phyloP scores from a whole-genome alignment of 2,113 vertebrate species.

The Corythoichthys intestinalis region DNA sequence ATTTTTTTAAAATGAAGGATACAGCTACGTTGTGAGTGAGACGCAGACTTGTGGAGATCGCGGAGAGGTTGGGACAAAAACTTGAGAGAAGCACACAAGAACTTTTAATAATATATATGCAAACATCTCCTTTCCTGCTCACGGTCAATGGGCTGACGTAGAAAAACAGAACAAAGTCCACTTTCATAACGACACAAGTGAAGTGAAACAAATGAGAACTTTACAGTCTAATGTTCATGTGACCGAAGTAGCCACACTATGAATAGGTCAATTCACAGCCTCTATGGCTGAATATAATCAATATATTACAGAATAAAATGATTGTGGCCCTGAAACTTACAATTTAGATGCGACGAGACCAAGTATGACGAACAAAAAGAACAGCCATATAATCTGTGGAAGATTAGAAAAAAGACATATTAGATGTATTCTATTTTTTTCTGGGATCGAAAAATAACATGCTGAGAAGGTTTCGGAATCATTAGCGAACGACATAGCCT shows the following conservation, averaged over 20 bases:
- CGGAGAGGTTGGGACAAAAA: constrained; percentile 94
- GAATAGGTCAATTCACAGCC: not conserved
- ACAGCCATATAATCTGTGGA: constrained; percentile 63
- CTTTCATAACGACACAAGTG: constrained; percentile 19
- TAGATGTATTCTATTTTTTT: not conserved
- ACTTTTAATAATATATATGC: too few relatives aligned
- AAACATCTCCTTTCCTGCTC: constrained; percentile 1
- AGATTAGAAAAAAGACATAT: constrained; percentile 10
- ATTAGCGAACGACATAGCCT: too few relatives aligned
- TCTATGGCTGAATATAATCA: not conserved
- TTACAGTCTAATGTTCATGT: constrained; percentile 30
- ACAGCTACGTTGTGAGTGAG: constrained; percentile 95
- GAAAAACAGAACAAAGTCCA: constrained; percentile 24
- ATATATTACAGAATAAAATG: not conserved
- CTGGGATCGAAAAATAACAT: not conserved
- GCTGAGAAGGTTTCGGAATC: too few relatives aligned
- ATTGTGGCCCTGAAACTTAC: constrained; percentile 34
- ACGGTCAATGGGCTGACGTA: not conserved
- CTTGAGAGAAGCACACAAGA: constrained; percentile 55
- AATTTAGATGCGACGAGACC: constrained; percentile 67
- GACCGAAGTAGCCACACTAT: constrained; percentile 2
- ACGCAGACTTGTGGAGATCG: constrained; percentile 83
- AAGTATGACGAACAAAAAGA: constrained; percentile 61
- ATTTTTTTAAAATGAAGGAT: constrained; percentile 76
- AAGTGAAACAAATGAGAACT: constrained; percentile 23